Conservation (phyloP, 2,797 vertebrate species). For the Acanthurus lineatus region DNA sequence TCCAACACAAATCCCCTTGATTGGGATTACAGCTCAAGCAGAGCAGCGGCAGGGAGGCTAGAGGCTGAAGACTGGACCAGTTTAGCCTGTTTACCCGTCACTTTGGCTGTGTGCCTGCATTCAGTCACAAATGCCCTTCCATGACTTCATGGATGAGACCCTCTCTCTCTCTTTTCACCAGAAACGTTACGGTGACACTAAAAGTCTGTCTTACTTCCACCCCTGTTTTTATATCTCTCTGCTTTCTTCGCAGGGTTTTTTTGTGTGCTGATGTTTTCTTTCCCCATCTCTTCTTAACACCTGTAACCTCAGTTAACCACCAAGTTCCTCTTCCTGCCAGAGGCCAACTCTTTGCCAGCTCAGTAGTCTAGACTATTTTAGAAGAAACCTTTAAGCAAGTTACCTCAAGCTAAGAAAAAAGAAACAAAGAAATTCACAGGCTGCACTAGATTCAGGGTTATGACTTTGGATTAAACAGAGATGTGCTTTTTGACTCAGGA, state of each 20-base stretch:
- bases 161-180: slow-evolving; percentile 3
- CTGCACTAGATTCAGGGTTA: not conserved
- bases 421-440: not conserved
- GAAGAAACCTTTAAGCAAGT: not conserved
- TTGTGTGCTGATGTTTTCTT: not conserved
- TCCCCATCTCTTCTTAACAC: not conserved
- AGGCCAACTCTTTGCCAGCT: not conserved
- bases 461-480: not conserved
- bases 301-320: not conserved
- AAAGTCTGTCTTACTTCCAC: not conserved
- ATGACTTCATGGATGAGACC: slow-evolving; percentile 14
- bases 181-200: not conserved
- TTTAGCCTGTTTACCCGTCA: slow-evolving; percentile 52
- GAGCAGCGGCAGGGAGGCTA: slow-evolving; percentile 38
- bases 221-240: not conserved
- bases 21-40: slow-evolving; percentile 77
- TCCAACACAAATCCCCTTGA: slow-evolving; percentile 78
- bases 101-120: slow-evolving; percentile 37
- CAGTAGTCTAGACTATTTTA: not conserved
- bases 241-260: not conserved
- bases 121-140: slow-evolving; percentile 18
- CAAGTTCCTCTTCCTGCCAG: not conserved
- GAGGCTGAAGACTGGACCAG: slow-evolving; percentile 27
- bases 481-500: not conserved
- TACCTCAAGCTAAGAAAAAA: not conserved